Evolutionary conservation across 2,113 vertebrate species (phyloP), one percentile per base, ranked within the genome.

Genomic region (Sarotherodon lohbergeri): DNA sequence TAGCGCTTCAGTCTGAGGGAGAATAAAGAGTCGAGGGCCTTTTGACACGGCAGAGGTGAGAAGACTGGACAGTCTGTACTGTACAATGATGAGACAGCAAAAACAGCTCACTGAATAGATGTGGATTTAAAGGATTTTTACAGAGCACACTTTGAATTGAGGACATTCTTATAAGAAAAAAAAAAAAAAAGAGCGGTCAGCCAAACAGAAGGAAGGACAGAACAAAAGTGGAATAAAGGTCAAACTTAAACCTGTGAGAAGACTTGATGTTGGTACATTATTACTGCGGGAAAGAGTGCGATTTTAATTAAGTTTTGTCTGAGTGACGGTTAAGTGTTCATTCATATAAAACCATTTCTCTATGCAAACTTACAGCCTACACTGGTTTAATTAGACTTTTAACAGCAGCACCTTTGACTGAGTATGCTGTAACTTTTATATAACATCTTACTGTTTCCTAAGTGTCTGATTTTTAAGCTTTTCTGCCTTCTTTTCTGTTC

Each of bases 81-180:
- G 88, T 82, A 94, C 86, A 93, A 92, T 93, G 94, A 94, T 94
- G 93, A 94, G 86, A 56, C 93, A 91, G 94, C 93, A 93, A 90
- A 94, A 95, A 91, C 90, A 90, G 82, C 88, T 80, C 59, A 3
- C 32, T 93, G 91, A 93, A 90, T 89, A 76, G 92, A 91, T 52
- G 85, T 89, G 91, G 89, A 86, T 84, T 93, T 94, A 92, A 90
- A 88, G 90, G 91, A 73, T 71, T 92, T 93, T 88, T 79, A 90
- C 85, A 85, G 59, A 55, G 66, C 19, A 4, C 59, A 16, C 19
- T 88, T 80, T 86, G 84, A 93, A 93, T 91, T 89, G 83, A 87
- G 57, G 50, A 86, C 82, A 84, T 88, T 89, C 63, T 83, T 79
- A 16, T 63, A 66, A 57, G 32, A 79, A 41, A 24, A 22, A 22